Evolutionary conservation across 2,888 invertebrate species (phyloP), one percentile per base, ranked within the genome.

Genomic region (Tanytarsus gracilentus): DNA sequence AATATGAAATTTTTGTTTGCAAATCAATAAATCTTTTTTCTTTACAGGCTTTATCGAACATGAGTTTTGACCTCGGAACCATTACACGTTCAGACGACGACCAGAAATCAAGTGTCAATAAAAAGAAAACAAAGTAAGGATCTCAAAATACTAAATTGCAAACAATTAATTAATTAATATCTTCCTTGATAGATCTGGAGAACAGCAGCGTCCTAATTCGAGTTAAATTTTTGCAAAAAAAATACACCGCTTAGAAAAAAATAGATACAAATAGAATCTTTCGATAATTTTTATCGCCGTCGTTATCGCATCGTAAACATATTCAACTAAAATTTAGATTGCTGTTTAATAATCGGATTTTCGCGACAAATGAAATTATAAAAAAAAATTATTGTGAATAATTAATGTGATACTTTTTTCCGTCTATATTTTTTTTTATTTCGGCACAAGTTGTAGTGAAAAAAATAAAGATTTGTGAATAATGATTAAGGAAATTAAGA

Each of bases 171-270:
- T 40, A 39, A 56, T 18, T 53, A 4, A 53, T 7, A 9, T 39
- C 36, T 56, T 39, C 30, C 27, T 9, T 36, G 27, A 26, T 18
- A 58, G 58, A 9, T 58, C 58, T 18, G 58, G 27, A 4, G 39
- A 58, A 48, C 58, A 29, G 5, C 30, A 58, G 30, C 58, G 58
- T 44, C 58, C 58, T 14, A 58, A 58, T 48, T 58, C 58, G 48
- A 58, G 58, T 48, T 58, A 44, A 56, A 56, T 14, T 6, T 18
- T 16, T 36, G 14, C 1, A n/a, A n/a, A 33, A 33, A 33, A 33
- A 36, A 14, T 14, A 36, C 14, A 14, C 36, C 14, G 16, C n/a
- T 36, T 36, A 14, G n/a, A 14, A 36, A 36, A n/a, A 16, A 14
- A 36, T 14, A 36, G n/a, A 14, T 36, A 14, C 16, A 36, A 36